These are phyloP conservation scores for Entomobrya proxima DNA, from an alignment of 2,888 invertebrate genomes.

Conservation along the genomic window DNA sequence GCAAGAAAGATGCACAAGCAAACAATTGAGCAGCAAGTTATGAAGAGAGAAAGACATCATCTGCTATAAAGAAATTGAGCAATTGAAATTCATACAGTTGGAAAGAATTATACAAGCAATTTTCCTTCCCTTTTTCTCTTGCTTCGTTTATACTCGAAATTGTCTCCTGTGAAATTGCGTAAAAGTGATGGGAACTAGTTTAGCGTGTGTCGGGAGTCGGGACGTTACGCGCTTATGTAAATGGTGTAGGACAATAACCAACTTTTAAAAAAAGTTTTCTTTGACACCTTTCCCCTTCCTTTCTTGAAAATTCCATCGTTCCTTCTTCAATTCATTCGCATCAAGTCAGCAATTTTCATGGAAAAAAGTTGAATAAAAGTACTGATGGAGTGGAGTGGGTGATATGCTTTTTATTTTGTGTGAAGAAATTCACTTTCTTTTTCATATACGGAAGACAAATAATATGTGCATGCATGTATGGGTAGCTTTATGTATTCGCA, in stretches of 20 bases:
- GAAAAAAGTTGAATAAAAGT: background rate
- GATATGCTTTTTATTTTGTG: slow-evolving; percentile 4
- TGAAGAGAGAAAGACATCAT: slow-evolving; percentile 4
- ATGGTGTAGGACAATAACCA: background rate
- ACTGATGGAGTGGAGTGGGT: background rate
- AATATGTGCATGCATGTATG: background rate
- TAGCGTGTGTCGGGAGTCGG: background rate
- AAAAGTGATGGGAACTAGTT: background rate
- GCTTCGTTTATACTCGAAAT: slow-evolving; percentile 31
- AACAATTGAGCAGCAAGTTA: slow-evolving; percentile 23
- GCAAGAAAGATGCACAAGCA: background rate
- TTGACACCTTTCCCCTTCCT: slow-evolving; percentile 45
- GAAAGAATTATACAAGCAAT: slow-evolving; percentile 64
- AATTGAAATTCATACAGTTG: slow-evolving; percentile 63
- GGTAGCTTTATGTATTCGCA: background rate
- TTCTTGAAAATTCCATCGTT: slow-evolving; percentile 60
- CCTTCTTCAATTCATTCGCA: slow-evolving; percentile 36
- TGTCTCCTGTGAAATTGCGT: slow-evolving; percentile 25
- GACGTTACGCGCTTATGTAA: background rate
- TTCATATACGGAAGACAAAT: background rate
- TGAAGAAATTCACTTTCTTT: slow-evolving; percentile 31
- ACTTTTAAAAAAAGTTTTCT: background rate
- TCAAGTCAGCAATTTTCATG: slow-evolving; percentile 61
- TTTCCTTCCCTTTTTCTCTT: slow-evolving; percentile 43
- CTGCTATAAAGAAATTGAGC: slow-evolving; percentile 45